These are phyloP conservation scores for Trogon melanurus DNA, from an alignment of 2,113 vertebrate genomes.

Conservation along the genomic window DNA sequence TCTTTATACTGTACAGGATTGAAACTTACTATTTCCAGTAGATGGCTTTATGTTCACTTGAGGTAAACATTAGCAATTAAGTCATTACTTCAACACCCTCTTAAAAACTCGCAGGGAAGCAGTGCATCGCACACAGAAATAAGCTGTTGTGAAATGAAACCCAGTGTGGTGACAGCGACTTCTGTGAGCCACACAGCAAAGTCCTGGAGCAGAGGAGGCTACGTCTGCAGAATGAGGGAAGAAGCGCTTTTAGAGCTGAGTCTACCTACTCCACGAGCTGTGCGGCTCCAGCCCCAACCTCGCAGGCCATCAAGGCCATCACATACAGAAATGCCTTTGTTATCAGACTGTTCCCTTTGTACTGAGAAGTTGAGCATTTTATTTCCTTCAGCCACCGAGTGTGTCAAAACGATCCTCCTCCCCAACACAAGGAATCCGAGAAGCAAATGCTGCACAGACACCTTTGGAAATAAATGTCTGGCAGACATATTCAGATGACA, in stretches of 20 bases:
- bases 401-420: not conserved
- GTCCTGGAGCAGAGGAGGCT: not conserved
- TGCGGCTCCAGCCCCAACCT: not conserved
- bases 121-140: not conserved
- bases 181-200: not conserved
- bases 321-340: not conserved
- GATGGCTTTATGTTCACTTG: not conserved
- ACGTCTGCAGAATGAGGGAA: not conserved
- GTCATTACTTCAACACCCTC: not conserved
- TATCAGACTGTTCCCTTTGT: not conserved
- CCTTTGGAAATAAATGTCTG: not conserved
- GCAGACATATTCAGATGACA: not conserved
- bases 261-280: not conserved
- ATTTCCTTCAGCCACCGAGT: not conserved
- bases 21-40: not conserved
- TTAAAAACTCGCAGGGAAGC: not conserved
- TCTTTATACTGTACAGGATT: not conserved
- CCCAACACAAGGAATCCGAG: not conserved
- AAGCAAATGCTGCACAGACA: not conserved
- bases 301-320: not conserved
- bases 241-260: accelerated
- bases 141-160: not conserved
- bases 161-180: not conserved
- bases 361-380: not conserved
- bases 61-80: not conserved